Percentiles rank a stretch among this genome's conserved stretches.
Evolutionary conservation across 30 jellyfish, hydroid and myxozoan genomes (phyloP).

Genomic region (Chrysaora quinquecirrha): DNA sequence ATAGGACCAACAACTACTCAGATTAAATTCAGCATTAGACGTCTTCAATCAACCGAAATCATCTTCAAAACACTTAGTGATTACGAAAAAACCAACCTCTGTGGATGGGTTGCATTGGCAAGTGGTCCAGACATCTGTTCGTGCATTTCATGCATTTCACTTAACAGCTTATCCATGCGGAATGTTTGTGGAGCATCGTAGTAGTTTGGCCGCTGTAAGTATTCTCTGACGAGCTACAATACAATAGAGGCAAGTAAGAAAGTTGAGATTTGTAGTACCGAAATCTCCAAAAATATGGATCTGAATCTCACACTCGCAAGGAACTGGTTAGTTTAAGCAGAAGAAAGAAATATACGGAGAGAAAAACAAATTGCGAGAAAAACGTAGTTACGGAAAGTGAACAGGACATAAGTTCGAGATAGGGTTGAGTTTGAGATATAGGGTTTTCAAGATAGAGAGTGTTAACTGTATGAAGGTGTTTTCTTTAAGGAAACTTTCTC

Average conservation of each 20-base stretch:
- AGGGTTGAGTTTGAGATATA: neutral
- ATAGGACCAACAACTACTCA: too few species aligned
- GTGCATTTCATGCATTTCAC: slow-evolving; percentile 50
- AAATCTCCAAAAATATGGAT: too few species aligned
- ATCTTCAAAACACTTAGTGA: too few species aligned
- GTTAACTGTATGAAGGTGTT: too few species aligned
- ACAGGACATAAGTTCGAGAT: neutral
- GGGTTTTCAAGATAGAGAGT: too few species aligned
- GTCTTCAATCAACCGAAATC: too few species aligned
- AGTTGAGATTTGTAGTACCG: too few species aligned
- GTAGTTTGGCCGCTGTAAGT: slow-evolving; percentile 39
- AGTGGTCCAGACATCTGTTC: neutral
- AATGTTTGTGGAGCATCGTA: slow-evolving; percentile 67
- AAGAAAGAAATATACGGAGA: neutral
- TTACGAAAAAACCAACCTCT: slow-evolving; percentile 44
- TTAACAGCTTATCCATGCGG: slow-evolving; percentile 63
- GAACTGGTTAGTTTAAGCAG: neutral
- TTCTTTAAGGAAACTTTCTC: too few species aligned
- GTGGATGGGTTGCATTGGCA: slow-evolving; percentile 22
- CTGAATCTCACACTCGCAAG: neutral
- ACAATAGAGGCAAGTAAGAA: neutral
- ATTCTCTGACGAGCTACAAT: slow-evolving; percentile 43
- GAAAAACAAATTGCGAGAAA: neutral
- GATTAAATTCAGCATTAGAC: too few species aligned
- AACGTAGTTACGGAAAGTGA: neutral